Conservation (phyloP, 2,797 vertebrate genomes). For the Macropodus opercularis region DNA sequence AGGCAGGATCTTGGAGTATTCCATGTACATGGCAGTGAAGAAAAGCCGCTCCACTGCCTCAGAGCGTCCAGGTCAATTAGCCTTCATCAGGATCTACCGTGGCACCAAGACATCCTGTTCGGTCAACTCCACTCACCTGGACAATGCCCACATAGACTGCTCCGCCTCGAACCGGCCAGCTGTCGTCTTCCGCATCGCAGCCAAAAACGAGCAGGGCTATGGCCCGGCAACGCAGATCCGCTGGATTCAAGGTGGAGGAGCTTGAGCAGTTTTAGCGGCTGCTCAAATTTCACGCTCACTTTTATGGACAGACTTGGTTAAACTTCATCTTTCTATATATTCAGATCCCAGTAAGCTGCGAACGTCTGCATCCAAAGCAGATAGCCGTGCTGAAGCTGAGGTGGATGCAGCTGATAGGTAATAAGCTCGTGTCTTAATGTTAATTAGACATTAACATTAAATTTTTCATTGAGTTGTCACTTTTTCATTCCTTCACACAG, state of each 20-base stretch:
- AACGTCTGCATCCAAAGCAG: constrained; percentile 52
- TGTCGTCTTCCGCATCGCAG: constrained; percentile 95
- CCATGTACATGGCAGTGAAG: constrained; percentile 95
- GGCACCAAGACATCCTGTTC: constrained; percentile 92
- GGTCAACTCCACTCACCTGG: constrained; percentile 87
- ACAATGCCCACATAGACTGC: constrained; percentile 93
- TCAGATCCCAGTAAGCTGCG: constrained; percentile 74
- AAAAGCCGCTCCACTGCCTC: constrained; percentile 80
- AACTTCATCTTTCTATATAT: constrained; percentile 2
- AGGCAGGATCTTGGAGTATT: constrained; percentile 96
- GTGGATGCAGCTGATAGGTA: constrained; percentile 74
- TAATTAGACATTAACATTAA: not conserved
- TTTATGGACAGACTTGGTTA: not conserved
- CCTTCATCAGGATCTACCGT: constrained; percentile 97
- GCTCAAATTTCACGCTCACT: not conserved
- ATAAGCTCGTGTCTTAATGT: not conserved
- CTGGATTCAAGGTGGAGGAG: constrained; percentile 92
- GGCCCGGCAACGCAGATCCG: constrained; percentile 97
- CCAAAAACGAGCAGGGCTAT: constrained; percentile 97
- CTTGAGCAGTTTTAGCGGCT: not conserved
- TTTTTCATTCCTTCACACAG: constrained; percentile 43
- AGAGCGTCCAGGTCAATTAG: constrained; percentile 86
- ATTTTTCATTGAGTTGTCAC: not conserved
- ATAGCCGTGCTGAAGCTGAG: constrained; percentile 47
- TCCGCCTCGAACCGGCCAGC: constrained; percentile 88